Evolutionary conservation across 2,888 invertebrate species (phyloP).

Genomic region (Eucera pruinosa): DNA sequence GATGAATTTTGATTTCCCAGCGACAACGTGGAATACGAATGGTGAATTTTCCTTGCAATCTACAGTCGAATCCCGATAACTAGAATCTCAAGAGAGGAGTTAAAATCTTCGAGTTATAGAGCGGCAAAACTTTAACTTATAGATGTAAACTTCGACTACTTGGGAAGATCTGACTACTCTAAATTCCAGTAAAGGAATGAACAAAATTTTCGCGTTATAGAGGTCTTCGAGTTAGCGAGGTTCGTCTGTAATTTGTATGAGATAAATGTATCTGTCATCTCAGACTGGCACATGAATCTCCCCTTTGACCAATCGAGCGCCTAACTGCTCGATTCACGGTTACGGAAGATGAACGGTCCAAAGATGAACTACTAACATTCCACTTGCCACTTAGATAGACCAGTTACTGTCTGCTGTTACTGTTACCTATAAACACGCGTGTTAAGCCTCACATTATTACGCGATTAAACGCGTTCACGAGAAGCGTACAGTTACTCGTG

Average conservation of each 20-base stretch:
- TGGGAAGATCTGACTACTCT: no score
- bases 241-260: no score
- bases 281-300: background rate
- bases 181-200: no score
- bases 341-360: background rate
- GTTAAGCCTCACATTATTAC: background rate
- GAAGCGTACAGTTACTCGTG: background rate
- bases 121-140: no score
- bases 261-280: background rate
- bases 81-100: no score
- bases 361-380: constrained; percentile 5
- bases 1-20: background rate
- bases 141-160: no score
- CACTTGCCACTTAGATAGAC: background rate
- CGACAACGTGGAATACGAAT: no score
- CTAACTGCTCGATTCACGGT: background rate
- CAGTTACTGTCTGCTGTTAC: background rate
- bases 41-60: background rate
- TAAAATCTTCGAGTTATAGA: no score
- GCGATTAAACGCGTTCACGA: background rate
- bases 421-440: background rate
- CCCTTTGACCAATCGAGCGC: background rate
- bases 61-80: no score
- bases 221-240: no score
- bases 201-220: no score